A percentile compares a stretch with the other conserved stretches of the same genome.
phyloP scores from a whole-genome alignment of 1,140 invertebrate genomes.

The Cheumatopsyche charites region DNA sequence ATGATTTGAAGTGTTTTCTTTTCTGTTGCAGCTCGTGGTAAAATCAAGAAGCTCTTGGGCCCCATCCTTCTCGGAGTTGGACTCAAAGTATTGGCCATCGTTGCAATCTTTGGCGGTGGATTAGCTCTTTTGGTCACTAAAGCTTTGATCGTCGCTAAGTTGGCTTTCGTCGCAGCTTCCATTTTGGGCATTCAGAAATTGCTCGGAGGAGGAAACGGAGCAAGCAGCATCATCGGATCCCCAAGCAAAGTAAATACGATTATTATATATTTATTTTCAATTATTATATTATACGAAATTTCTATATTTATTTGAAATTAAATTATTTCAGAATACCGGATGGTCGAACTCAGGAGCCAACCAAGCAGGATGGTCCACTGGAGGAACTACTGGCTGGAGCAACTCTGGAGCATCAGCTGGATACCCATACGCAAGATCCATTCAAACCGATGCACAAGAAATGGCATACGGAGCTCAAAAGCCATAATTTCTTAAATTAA shows the following conservation, averaged over 20 bases:
- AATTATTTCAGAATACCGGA: slow-evolving; percentile 22
- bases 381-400: slow-evolving; percentile 53
- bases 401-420: slow-evolving; percentile 53
- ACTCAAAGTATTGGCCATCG: slow-evolving; percentile 71
- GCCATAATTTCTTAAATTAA: slow-evolving; percentile 22
- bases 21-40: slow-evolving; percentile 67
- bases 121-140: slow-evolving; percentile 75
- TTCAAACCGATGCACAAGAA: slow-evolving; percentile 62
- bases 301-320: slow-evolving; percentile 5
- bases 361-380: slow-evolving; percentile 49
- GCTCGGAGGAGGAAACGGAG: slow-evolving; percentile 59
- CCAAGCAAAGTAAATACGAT: slow-evolving; percentile 53
- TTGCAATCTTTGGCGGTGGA: slow-evolving; percentile 71
- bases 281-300: neutral
- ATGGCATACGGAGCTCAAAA: slow-evolving; percentile 68
- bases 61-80: slow-evolving; percentile 69
- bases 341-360: slow-evolving; percentile 48
- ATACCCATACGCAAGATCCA: slow-evolving; percentile 66
- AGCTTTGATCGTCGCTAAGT: slow-evolving; percentile 74
- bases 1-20: neutral
- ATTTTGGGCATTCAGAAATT: slow-evolving; percentile 72
- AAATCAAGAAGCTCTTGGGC: slow-evolving; percentile 73
- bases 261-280: slow-evolving; percentile 13
- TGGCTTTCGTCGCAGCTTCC: slow-evolving; percentile 73
- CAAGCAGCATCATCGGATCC: slow-evolving; percentile 50